Conservation (phyloP, 2,797 vertebrate species). For the Eulemur mongoz region DNA sequence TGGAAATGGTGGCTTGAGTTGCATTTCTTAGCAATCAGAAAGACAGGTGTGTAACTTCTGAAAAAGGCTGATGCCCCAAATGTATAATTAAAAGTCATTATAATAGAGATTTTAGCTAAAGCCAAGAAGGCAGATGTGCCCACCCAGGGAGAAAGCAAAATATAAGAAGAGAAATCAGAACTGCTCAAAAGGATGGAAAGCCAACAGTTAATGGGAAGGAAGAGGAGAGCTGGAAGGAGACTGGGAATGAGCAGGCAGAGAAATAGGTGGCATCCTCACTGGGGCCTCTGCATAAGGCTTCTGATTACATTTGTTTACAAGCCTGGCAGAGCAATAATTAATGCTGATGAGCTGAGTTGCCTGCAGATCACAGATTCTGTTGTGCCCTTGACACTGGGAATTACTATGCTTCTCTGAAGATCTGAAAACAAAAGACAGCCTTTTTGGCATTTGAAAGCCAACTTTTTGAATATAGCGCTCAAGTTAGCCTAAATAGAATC, state of each 20-base stretch:
- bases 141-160: constrained; percentile 45
- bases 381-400: constrained; percentile 63
- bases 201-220: background rate
- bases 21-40: constrained; percentile 25
- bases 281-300: background rate
- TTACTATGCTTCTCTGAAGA: constrained; percentile 59
- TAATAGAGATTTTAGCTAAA: constrained; percentile 39
- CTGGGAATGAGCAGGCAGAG: constrained; percentile 10
- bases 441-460: constrained; percentile 53
- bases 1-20: constrained; percentile 10
- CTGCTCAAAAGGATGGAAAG: background rate
- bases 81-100: constrained; percentile 50
- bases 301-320: constrained; percentile 57
- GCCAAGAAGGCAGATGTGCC: constrained; percentile 55
- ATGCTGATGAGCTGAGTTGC: constrained; percentile 56
- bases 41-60: constrained; percentile 38
- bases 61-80: background rate
- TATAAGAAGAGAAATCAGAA: constrained; percentile 1
- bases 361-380: constrained; percentile 63
- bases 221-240: background rate
- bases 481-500: constrained; percentile 19
- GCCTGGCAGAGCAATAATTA: constrained; percentile 60
- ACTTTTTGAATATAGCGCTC: constrained; percentile 56
- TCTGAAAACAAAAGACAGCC: constrained; percentile 51
- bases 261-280: background rate